Base-by-base conservation (phyloP, 2,797 vertebrate genomes). In the Pachyuromys duprasi region DNA sequence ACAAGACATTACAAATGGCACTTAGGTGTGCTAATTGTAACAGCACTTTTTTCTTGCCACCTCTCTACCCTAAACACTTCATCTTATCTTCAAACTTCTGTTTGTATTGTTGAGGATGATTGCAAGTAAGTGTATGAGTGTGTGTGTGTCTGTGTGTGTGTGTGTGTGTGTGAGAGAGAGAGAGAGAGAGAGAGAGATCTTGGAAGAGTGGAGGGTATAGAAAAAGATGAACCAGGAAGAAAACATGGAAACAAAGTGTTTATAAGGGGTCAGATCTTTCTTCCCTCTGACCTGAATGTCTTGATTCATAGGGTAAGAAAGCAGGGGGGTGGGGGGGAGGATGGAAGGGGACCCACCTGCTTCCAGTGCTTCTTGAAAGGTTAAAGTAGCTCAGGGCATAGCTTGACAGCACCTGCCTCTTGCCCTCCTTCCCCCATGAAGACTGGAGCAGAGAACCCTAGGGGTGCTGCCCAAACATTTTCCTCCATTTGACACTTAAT, bases 1-100 rank as follows among this genome's bases (percentile, higher is more conserved):
- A 96, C 93, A 92, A 96, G 95, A 15, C 72, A 17, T 87, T 45
- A 88, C 91, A 89, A 96, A 92, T 57, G 90, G 78, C 81, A 94
- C 74, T 92, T 88, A 31, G 1, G 60, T 63, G 86, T 69, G 92
- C 67, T 62, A 91, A 95, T 63, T 69, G n/a, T 26, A 81, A 86
- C 31, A 45, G 89, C 72, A n/a, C 89, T 76, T 78, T 67, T 89
- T 83, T 93, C 82, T 93, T 94, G 65, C 91, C 49, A 42, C 92
- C 87, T 86, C 92, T 93, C 81, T 88, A 90, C 79, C 39, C 79
- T 76, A 72, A 86, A 89, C n/a, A 45, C 67, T 78, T 84, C 53
- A 33, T 69, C 95, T 80, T 60, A n/a, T 39, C 82, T 87, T 75
- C 5, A 78, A 36, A 15, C 22, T 36, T 36, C 33, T 42, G 92